Conservation (phyloP, 2,797 vertebrate species). For the Alca torda region DNA sequence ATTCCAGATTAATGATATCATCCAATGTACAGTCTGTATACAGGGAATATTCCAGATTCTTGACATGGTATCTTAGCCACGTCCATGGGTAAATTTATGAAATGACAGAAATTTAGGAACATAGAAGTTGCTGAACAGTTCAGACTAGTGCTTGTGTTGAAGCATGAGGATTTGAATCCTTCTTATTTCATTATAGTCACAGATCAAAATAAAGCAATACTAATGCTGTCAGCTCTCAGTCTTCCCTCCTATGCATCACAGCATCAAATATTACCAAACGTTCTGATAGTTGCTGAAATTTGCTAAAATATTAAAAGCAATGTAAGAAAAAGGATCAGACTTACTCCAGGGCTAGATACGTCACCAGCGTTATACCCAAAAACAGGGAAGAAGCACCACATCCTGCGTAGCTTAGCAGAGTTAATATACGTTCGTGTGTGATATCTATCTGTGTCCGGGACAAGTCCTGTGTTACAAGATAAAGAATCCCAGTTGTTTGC, state of each 20-base stretch:
- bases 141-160: background rate
- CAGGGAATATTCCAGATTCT: background rate
- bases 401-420: conserved; percentile 82
- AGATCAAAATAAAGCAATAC: background rate
- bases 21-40: background rate
- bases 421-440: conserved; percentile 75
- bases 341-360: conserved; percentile 87
- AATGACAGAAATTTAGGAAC: background rate
- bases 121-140: background rate
- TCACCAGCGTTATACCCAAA: conserved; percentile 85
- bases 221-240: background rate
- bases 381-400: conserved; percentile 89
- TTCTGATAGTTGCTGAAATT: background rate
- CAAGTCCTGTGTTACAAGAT: conserved; percentile 78
- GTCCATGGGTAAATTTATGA: background rate
- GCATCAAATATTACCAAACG: background rate
- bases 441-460: conserved; percentile 62
- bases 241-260: background rate
- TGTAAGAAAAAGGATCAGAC: conserved; percentile 41
- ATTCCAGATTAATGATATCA: background rate
- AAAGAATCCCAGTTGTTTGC: background rate
- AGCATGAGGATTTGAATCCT: background rate
- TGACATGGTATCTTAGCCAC: background rate
- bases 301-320: background rate
- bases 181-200: background rate